Evolutionary conservation across 2,888 invertebrate species (phyloP).

Genomic region (Aricia artaxerxes): DNA sequence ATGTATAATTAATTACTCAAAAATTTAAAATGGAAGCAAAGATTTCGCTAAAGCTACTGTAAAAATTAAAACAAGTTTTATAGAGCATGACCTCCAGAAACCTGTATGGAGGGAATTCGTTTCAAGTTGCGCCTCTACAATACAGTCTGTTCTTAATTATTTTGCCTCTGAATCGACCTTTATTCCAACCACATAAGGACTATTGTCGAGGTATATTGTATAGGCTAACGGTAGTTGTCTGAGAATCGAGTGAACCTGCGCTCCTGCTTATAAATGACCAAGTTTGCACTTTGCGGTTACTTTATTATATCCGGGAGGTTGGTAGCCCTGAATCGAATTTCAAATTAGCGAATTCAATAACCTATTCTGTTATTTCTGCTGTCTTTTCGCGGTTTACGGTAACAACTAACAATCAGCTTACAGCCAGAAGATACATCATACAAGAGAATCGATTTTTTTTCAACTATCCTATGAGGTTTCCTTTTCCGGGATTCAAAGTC

Average conservation of each 20-base stretch:
- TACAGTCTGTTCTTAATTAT: neutral
- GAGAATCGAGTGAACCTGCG: conserved; percentile 13
- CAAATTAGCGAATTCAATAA: neutral
- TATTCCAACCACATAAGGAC: neutral
- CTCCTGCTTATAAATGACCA: conserved; percentile 5
- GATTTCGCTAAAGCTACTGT: neutral
- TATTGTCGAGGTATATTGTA: neutral
- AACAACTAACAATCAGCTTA: no score
- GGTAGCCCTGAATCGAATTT: neutral
- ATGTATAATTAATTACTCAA: neutral
- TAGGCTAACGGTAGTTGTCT: neutral
- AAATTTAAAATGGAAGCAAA: neutral
- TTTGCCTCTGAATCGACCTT: neutral
- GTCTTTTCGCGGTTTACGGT: neutral
- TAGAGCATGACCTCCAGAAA: conserved; percentile 8
- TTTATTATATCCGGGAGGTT: conserved; percentile 16
- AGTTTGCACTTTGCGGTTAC: conserved; percentile 7
- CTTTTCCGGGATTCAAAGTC: no score
- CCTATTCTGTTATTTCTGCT: neutral
- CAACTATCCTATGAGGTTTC: no score
- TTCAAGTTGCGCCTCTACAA: neutral
- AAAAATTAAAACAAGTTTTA: conserved; percentile 6
- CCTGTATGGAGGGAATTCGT: neutral
- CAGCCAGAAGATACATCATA: no score
- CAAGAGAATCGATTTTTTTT: no score